Base-by-base conservation (phyloP, 2,888 invertebrate species). In the Drosophila nigritarsus region DNA sequence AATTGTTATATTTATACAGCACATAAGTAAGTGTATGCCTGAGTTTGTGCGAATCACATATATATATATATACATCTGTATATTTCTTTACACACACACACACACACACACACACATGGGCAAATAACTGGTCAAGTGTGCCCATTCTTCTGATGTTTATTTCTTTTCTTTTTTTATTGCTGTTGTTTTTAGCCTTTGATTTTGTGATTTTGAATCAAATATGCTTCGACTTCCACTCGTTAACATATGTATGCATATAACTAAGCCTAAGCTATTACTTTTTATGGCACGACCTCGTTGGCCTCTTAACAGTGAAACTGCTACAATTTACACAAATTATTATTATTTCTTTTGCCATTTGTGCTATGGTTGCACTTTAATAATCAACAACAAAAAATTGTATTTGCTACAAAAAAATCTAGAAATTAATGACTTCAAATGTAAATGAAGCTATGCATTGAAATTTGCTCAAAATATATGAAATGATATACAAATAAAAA, bases 31-130 rank as follows among this genome's bases (percentile, higher is more conserved):
- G 15, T 49, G 29, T 34, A 11, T 36, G 27, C 6, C 45, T 70
- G 45, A 51, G 45, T 55, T 54, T 71, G 77, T 55, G 61, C 32
- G 42, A 58, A 54, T 42, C 30, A 42, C 64, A 66, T 80, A 13
- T 3, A 20, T 6, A 13, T 20, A 42, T 42, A 11, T 20, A 24
- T 3, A 13, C 15, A 1, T 2, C 20, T 24, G 7, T 20, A 7
- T 24, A 24, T 24, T 7, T 24, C 8, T 7, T 20, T 73, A 64
- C 48, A 24, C 11, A 55, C 40, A 40, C 18, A 40, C 53, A 40
- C 38, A n/a, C n/a, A n/a, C n/a, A 67, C 20, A 64, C 54, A 64
- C 15, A 29, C 42, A 45, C 42, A 58, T 4, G 15, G 24, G 50
- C 34, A 15, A 36, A 66, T 68, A 78, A 68, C 55, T 55, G 34